These are phyloP conservation scores for Malaclemys terrapin DNA, from an alignment of 2,113 vertebrate species.

Conservation along the genomic window DNA sequence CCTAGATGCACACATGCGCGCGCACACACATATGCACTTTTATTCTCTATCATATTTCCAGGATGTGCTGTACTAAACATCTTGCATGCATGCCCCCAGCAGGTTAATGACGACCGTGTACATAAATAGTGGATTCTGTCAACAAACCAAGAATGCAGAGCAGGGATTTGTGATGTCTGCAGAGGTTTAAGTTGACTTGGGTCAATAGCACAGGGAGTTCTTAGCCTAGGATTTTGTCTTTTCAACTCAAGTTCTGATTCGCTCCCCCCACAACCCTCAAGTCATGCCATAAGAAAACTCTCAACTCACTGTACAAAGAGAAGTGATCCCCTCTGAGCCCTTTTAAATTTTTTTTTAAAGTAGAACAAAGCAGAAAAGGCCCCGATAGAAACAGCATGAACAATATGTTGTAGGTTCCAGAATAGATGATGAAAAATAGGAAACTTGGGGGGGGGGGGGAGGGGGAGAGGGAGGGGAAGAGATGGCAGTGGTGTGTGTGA, in stretches of 20 bases:
- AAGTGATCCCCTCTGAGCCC: constrained; percentile 24
- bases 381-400: constrained; percentile 37
- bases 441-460: background rate
- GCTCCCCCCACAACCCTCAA: background rate
- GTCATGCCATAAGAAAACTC: constrained; percentile 1
- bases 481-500: background rate
- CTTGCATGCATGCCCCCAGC: background rate
- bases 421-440: background rate
- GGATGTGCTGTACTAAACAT: background rate
- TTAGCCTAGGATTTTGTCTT: background rate
- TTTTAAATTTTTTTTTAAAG: constrained; percentile 23
- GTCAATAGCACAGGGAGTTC: background rate
- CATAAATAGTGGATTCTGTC: background rate
- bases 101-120: background rate
- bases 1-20: background rate
- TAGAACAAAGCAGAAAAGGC: constrained; percentile 43
- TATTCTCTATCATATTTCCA: background rate
- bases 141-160: background rate
- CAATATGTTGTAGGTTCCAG: background rate
- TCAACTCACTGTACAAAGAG: constrained; percentile 17
- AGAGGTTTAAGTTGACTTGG: background rate
- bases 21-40: fast-evolving
- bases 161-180: constrained; percentile 13
- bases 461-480: background rate
- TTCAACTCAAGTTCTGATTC: background rate